Evolutionary conservation across 2,888 invertebrate genomes (phyloP).

Genomic region (Andrena praecox): DNA sequence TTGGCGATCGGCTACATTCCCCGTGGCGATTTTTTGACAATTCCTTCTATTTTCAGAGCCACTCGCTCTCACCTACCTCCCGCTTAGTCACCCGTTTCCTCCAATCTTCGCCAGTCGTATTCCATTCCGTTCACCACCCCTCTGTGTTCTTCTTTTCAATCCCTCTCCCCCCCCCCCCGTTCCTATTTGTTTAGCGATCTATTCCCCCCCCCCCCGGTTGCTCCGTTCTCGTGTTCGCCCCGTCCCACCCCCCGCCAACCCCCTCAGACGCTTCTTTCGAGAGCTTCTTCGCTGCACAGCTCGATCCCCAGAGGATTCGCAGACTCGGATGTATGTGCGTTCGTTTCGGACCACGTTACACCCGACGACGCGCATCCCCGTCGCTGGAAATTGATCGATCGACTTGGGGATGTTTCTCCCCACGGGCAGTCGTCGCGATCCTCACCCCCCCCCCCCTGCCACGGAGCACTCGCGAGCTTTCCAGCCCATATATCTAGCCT

Average conservation of each 20-base stretch:
- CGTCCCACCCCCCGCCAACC: background rate
- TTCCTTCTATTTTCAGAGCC: background rate
- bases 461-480: background rate
- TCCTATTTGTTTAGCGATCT: constrained; percentile 55
- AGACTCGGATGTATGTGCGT: constrained; percentile 8
- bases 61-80: background rate
- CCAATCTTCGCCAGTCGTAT: constrained; percentile 16
- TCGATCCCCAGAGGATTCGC: constrained; percentile 48
- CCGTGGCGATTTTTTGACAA: background rate
- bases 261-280: constrained; percentile 21
- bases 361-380: constrained; percentile 30
- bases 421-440: constrained; percentile 20
- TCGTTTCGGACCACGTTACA: constrained; percentile 7
- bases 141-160: constrained; percentile 47
- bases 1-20: background rate
- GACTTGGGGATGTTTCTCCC: constrained; percentile 39
- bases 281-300: constrained; percentile 27
- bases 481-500: background rate
- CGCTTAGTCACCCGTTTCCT: background rate
- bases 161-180: constrained; percentile 36
- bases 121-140: constrained; percentile 35
- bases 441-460: background rate
- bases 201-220: constrained; percentile 54
- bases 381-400: constrained; percentile 68
- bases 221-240: constrained; percentile 24